A percentile compares a stretch with the other conserved stretches of the same genome.
These are phyloP conservation scores for Neopelma chrysocephalum DNA, from an alignment of 2,797 vertebrate genomes.

Conservation along the genomic window DNA sequence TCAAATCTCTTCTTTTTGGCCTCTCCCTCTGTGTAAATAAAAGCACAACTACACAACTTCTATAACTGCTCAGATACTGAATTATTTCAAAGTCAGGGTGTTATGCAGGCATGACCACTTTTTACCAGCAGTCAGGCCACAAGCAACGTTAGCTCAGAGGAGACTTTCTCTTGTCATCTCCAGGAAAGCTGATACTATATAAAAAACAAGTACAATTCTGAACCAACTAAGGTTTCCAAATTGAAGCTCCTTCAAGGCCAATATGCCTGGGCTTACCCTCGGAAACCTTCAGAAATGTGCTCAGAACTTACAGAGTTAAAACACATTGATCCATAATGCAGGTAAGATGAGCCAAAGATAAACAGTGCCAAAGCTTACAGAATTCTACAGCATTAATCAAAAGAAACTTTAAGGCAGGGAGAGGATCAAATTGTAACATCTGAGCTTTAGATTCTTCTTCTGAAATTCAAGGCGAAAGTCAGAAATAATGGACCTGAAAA, in stretches of 20 bases:
- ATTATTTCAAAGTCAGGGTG: not conserved
- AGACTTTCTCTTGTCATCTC: not conserved
- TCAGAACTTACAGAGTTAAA: not conserved
- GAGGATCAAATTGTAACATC: constrained; percentile 24
- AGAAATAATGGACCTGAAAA: constrained; percentile 15
- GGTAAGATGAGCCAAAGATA: constrained; percentile 41
- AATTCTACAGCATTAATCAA: constrained; percentile 43
- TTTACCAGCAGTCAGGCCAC: not conserved
- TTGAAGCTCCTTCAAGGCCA: not conserved
- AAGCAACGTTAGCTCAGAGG: not conserved
- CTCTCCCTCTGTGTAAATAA: constrained; percentile 37
- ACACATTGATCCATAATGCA: constrained; percentile 5
- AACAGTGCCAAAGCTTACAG: constrained; percentile 39
- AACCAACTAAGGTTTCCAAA: not conserved
- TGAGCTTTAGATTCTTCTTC: constrained; percentile 13
- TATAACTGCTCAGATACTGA: not conserved
- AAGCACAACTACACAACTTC: not conserved
- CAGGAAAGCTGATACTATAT: not conserved
- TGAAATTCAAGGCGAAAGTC: constrained; percentile 9
- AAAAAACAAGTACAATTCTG: not conserved
- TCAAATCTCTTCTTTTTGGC: not conserved
- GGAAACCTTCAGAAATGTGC: not conserved
- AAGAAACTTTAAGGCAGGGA: constrained; percentile 33
- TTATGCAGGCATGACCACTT: not conserved
- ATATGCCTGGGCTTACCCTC: not conserved